Evolutionary conservation across 2,888 invertebrate species (phyloP), one percentile per base, ranked within the genome.

Genomic region (Cataglyphis cursor): DNA sequence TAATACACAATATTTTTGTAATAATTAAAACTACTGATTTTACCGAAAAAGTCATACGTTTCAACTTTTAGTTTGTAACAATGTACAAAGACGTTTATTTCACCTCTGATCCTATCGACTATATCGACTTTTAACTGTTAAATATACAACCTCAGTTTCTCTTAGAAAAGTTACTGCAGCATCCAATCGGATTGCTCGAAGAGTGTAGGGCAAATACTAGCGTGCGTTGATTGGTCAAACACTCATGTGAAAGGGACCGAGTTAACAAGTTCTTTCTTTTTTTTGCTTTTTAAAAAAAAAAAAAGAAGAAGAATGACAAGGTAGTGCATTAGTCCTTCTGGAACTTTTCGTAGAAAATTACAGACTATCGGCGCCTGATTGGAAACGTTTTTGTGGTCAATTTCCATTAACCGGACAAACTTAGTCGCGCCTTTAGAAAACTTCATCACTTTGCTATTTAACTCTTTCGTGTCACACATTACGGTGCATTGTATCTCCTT

Each of bases 291-390:
- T 1, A 24, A 24, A 24, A 28, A 28, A 28, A 24, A 24, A 24
- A 28, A 28, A 44, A 31, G 80, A 65, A 61, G 80, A 35, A 51
- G 48, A 62, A 21, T 31, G 66, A n/a, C 62, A 51, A 83, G 38
- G 48, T 66, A 68, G 28, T 35, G 70, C 74, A 31, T 78, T 76
- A 59, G 62, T 31, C n/a, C 38, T 18, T 48, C 24, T 28, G 62
- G 28, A 78, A 78, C 62, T 38, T 64, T 78, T 44, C 85, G 82
- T 81, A 88, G 89, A 90, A 92, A 92, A 93, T 92, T 91, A 90
- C 90, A 88, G 86, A 91, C 92, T 92, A 90, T 90, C 87, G 90
- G 83, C 87, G 85, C 87, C 90, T 91, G 90, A 92, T 91, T 90
- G 90, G 89, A 92, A 92, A 90, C 89, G 88, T 90, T 90, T 88